These are phyloP conservation scores for Garra rufa DNA, from an alignment of 2,113 vertebrate species.

Conservation along the genomic window DNA sequence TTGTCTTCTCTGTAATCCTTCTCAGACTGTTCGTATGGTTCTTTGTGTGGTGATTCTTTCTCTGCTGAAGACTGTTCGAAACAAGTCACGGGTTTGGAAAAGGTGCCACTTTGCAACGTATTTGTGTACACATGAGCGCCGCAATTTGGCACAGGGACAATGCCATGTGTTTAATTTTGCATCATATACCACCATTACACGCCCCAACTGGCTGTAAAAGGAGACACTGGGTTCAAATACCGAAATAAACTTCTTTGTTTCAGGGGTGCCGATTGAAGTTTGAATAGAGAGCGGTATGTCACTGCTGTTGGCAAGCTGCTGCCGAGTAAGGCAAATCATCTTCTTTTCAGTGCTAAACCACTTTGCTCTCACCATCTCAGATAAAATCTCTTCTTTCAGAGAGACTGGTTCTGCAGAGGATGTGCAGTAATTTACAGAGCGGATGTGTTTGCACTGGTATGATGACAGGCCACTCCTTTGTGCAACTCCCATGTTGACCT, in stretches of 20 bases:
- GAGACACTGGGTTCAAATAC: background rate
- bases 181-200: background rate
- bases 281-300: too few relatives aligned
- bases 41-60: background rate
- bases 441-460: conserved; percentile 27
- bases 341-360: conserved; percentile 2
- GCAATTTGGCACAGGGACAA: background rate
- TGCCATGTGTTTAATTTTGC: background rate
- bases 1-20: background rate
- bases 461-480: background rate
- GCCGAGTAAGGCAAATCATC: conserved; percentile 14
- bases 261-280: too few relatives aligned
- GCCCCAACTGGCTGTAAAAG: background rate
- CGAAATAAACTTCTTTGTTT: background rate
- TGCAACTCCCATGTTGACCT: conserved; percentile 25
- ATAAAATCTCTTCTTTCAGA: background rate
- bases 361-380: conserved; percentile 15
- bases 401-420: background rate
- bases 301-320: background rate
- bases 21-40: background rate
- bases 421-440: too few relatives aligned
- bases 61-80: background rate
- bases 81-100: background rate
- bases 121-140: background rate
- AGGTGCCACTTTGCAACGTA: background rate